phyloP scores from a whole-genome alignment of 2,113 vertebrate species.

The Dicentrarchus labrax region DNA sequence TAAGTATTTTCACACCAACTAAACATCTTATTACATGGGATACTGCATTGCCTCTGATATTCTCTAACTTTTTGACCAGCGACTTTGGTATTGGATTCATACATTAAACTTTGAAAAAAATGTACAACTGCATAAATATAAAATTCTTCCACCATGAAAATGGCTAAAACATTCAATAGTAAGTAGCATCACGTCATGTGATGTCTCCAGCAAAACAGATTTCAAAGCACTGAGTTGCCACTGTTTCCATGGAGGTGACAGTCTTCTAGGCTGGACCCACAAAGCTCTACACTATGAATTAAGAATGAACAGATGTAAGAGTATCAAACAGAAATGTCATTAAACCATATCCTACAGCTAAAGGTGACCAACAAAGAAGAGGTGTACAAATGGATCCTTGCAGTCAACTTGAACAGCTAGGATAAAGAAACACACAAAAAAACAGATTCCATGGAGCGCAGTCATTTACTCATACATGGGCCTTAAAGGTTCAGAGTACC shows the following conservation, averaged over 20 bases:
- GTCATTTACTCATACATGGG: slow-evolving; percentile 80
- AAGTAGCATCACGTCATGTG: slow-evolving; percentile 94
- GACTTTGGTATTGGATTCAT: slow-evolving; percentile 99
- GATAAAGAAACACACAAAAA: slow-evolving; percentile 74
- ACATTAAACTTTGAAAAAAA: slow-evolving; percentile 99
- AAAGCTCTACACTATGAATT: slow-evolving; percentile 82
- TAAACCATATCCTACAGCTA: slow-evolving; percentile 83
- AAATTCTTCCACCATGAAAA: slow-evolving; percentile 99
- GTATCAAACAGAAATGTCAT: slow-evolving; percentile 78
- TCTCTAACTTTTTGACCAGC: slow-evolving; percentile 92
- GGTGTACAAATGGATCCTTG: slow-evolving; percentile 76
- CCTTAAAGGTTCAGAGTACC: slow-evolving; percentile 87
- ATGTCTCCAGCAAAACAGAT: slow-evolving; percentile 92
- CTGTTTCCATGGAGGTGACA: slow-evolving; percentile 83
- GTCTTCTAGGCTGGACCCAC: slow-evolving; percentile 85
- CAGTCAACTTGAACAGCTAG: slow-evolving; percentile 75
- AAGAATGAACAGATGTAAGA: slow-evolving; percentile 76
- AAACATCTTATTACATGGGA: slow-evolving; percentile 95
- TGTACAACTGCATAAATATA: slow-evolving; percentile 99
- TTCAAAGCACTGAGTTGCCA: slow-evolving; percentile 87
- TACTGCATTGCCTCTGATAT: slow-evolving; percentile 96
- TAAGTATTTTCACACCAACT: slow-evolving; percentile 89
- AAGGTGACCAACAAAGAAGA: slow-evolving; percentile 76
- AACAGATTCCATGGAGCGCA: slow-evolving; percentile 90
- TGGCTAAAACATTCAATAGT: slow-evolving; percentile 99